phyloP scores from a whole-genome alignment of 2,113 vertebrate genomes.

The Syrmaticus mikado region DNA sequence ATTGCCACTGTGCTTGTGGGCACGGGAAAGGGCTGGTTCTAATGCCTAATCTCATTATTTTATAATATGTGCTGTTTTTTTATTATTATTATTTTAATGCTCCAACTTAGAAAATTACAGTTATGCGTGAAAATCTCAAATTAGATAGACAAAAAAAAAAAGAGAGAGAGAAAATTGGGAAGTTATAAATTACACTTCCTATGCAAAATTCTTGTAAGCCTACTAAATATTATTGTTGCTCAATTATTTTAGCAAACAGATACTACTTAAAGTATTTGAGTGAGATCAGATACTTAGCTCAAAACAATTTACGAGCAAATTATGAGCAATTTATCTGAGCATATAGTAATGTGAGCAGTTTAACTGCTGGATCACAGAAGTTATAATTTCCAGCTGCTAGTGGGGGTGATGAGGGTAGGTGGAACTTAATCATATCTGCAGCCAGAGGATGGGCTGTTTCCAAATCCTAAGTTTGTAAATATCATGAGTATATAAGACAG shows the following conservation, averaged over 20 bases:
- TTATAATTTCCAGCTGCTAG: neutral
- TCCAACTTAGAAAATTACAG: neutral
- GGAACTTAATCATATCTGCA: neutral
- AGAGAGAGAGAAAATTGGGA: neutral
- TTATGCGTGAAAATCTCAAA: neutral
- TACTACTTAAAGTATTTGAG: neutral
- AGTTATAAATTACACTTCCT: neutral
- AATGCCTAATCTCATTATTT: neutral
- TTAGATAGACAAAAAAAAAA: neutral
- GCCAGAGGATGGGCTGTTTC: neutral
- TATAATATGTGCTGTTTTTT: neutral
- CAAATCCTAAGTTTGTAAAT: neutral
- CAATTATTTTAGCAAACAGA: neutral
- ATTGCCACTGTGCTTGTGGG: neutral
- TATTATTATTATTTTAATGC: neutral
- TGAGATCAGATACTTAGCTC: neutral
- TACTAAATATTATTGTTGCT: neutral
- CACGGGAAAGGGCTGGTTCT: neutral
- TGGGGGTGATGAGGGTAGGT: neutral
- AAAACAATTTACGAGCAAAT: neutral
- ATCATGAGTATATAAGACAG: rapidly evolving
- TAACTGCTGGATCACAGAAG: neutral
- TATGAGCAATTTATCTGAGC: neutral
- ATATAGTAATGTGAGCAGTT: neutral
- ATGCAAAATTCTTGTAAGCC: neutral